Evolutionary conservation across 2,113 vertebrate genomes (phyloP).

Genomic region (Syngnathus scovelli): DNA sequence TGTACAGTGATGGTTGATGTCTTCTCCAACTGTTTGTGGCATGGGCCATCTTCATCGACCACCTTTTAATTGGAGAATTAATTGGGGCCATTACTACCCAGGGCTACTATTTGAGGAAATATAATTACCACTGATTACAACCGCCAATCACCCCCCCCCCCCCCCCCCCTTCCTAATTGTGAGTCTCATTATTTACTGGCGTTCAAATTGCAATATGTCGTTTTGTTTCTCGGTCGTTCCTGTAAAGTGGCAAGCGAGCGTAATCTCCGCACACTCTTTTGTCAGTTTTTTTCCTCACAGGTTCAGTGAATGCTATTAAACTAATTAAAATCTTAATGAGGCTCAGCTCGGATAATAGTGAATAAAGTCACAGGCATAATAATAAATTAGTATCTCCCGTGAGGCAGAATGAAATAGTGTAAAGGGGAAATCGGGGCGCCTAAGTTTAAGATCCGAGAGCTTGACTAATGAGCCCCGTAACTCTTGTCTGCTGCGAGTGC

Average conservation of each 20-base stretch:
- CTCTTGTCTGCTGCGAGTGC: neutral
- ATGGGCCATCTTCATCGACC: neutral
- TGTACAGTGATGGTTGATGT: neutral
- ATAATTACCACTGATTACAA: neutral
- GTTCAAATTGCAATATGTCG: neutral
- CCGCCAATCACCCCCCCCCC: neutral
- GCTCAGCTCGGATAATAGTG: neutral
- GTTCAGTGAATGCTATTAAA: neutral
- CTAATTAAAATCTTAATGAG: constrained; percentile 3
- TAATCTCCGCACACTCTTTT: neutral
- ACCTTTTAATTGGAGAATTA: neutral
- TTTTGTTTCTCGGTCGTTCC: neutral
- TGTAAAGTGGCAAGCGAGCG: neutral
- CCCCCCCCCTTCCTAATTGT: neutral
- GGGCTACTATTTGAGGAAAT: neutral
- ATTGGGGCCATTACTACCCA: neutral
- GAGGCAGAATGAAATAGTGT: constrained; percentile 14
- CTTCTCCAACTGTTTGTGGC: neutral
- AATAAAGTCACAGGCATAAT: constrained; percentile 1
- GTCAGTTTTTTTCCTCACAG: neutral
- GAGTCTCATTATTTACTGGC: neutral
- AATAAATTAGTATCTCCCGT: constrained; percentile 16
- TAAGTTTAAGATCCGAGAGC: constrained; percentile 22
- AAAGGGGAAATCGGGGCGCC: constrained; percentile 7
- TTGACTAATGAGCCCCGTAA: constrained; percentile 31